phyloP scores from a whole-genome alignment of 2,113 vertebrate species.

The Neodontobutis hainanensis region DNA sequence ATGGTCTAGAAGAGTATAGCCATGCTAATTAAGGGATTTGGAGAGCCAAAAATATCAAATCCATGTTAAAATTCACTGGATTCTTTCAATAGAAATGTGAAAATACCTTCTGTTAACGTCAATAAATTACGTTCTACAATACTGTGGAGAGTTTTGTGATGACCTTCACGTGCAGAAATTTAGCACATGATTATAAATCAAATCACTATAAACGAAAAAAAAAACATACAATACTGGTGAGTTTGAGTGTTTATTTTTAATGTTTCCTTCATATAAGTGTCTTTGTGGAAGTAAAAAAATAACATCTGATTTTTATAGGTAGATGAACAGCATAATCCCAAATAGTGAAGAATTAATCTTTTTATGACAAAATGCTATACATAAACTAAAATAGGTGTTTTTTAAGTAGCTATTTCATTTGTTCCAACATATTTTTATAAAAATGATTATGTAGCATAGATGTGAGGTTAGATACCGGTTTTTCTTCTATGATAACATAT shows the following conservation, averaged over 20 bases:
- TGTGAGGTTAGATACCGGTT: constrained; percentile 50
- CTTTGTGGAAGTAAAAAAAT: constrained; percentile 50
- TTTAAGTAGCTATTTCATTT: constrained; percentile 45
- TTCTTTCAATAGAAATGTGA: constrained; percentile 60
- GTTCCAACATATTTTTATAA: constrained; percentile 31
- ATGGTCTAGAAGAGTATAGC: constrained; percentile 38
- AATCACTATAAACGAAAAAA: neutral
- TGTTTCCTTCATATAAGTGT: constrained; percentile 39
- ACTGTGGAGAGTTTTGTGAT: constrained; percentile 56
- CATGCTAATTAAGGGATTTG: constrained; percentile 46
- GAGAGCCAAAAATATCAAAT: constrained; percentile 46
- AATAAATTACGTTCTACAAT: constrained; percentile 70
- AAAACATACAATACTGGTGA: neutral
- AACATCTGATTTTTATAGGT: constrained; percentile 50
- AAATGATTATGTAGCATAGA: constrained; percentile 55
- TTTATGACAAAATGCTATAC: constrained; percentile 37
- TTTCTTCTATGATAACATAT: constrained; percentile 54
- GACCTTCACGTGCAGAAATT: constrained; percentile 23
- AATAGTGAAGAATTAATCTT: constrained; percentile 39
- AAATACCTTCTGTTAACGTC: constrained; percentile 61
- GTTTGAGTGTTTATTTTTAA: constrained; percentile 44
- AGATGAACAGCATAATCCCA: constrained; percentile 44
- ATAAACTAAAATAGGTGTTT: constrained; percentile 42
- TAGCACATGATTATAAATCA: neutral
- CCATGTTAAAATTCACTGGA: constrained; percentile 27